Conservation (phyloP, 2,113 vertebrate species). For the Caretta caretta region DNA sequence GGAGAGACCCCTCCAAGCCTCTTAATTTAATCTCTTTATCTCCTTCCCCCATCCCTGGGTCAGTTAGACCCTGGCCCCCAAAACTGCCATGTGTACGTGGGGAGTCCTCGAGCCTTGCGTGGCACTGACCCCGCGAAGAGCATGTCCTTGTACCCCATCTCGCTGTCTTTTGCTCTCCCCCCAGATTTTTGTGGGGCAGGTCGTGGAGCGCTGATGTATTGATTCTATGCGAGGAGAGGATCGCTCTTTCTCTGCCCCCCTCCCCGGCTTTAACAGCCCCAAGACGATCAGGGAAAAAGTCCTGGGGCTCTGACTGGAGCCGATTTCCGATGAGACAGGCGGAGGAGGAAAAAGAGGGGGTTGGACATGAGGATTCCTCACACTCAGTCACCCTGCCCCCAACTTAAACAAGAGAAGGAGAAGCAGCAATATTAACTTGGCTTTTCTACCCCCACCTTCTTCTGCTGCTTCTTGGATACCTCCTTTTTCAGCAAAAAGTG, state of each 20-base stretch:
- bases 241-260: neutral
- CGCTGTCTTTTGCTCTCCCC: neutral
- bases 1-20: neutral
- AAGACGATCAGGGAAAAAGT: neutral
- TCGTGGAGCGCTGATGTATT: neutral
- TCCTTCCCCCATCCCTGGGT: neutral
- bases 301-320: neutral
- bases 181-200: neutral
- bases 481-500: neutral
- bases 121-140: neutral
- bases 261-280: neutral
- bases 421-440: neutral
- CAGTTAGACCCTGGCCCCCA: neutral
- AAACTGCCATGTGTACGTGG: neutral
- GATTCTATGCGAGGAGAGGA: neutral
- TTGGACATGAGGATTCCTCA: neutral
- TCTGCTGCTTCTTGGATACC: neutral
- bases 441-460: neutral
- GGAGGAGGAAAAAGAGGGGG: neutral
- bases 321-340: neutral
- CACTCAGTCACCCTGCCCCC: neutral
- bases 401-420: neutral
- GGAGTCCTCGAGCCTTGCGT: neutral
- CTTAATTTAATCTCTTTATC: neutral
- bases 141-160: neutral